Percentiles rank a stretch among this genome's conserved stretches.
Conservation (phyloP, 2,797 vertebrate species). For the Coregonus sp. region DNA sequence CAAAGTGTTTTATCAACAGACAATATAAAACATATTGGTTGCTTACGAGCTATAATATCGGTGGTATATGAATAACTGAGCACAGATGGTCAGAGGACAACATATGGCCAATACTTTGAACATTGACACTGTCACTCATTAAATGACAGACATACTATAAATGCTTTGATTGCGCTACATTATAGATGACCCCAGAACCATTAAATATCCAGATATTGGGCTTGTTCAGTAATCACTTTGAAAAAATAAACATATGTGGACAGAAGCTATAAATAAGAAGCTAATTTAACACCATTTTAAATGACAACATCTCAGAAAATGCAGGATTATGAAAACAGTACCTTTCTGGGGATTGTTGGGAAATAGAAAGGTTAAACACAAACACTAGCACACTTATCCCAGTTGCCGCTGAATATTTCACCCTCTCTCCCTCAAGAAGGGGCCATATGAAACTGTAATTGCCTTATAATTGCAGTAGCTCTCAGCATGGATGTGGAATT, state of each 20-base stretch:
- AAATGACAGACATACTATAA: background rate
- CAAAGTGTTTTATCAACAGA: background rate
- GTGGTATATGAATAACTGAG: background rate
- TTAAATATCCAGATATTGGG: background rate
- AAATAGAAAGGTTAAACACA: slow-evolving; percentile 34
- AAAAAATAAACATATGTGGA: background rate
- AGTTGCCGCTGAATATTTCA: slow-evolving; percentile 38
- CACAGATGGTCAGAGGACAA: background rate
- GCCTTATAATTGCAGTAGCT: slow-evolving; percentile 67
- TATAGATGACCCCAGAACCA: slow-evolving; percentile 4
- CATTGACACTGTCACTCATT: background rate
- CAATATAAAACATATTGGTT: background rate
- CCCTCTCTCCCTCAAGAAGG: slow-evolving; percentile 40
- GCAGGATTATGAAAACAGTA: background rate
- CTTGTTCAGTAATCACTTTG: background rate
- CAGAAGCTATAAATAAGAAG: background rate
- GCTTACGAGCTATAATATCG: background rate
- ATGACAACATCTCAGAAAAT: background rate
- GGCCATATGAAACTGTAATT: slow-evolving; percentile 71
- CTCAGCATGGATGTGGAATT: slow-evolving; percentile 53
- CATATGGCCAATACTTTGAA: background rate
- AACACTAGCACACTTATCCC: slow-evolving; percentile 39
- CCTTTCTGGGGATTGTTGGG: background rate
- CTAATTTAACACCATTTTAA: background rate
- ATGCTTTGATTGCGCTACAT: background rate